A percentile compares a stretch with the other conserved stretches of the same genome.
Conservation (phyloP, 1,140 invertebrate genomes). For the Drosophila bipectinata region DNA sequence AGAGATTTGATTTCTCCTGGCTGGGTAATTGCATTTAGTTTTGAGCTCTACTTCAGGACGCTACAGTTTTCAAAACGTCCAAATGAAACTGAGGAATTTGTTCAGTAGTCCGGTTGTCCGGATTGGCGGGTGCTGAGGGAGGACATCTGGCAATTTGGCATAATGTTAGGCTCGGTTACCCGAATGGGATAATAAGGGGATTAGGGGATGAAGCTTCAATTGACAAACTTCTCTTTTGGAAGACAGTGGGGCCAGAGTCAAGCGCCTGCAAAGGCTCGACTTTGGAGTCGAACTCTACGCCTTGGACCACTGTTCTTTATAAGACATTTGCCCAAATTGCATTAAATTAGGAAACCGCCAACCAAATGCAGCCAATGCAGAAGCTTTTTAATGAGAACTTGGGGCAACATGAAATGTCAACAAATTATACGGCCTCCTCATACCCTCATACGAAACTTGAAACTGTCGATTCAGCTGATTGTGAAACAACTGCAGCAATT, state of each 20-base stretch:
- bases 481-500: constrained; percentile 67
- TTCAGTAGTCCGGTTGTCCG: background rate
- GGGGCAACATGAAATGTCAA: constrained; percentile 58
- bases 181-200: constrained; percentile 21
- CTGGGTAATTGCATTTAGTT: constrained; percentile 75
- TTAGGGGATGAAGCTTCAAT: constrained; percentile 10
- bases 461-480: constrained; percentile 40
- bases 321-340: constrained; percentile 17
- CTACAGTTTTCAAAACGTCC: constrained; percentile 39
- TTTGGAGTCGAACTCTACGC: background rate
- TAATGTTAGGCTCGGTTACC: constrained; percentile 45
- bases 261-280: background rate
- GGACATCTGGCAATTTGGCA: constrained; percentile 37
- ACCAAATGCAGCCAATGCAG: constrained; percentile 72
- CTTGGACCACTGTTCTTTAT: constrained; percentile 19
- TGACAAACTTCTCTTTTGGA: constrained; percentile 15
- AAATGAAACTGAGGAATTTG: constrained; percentile 36
- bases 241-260: constrained; percentile 12
- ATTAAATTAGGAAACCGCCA: constrained; percentile 63
- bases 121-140: constrained; percentile 4
- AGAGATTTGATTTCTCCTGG: constrained; percentile 55
- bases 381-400: constrained; percentile 47
- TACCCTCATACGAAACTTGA: background rate
- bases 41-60: constrained; percentile 36
- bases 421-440: constrained; percentile 44